Base-by-base conservation (phyloP, 1,140 invertebrate species). In the Archivesica marissinica region DNA sequence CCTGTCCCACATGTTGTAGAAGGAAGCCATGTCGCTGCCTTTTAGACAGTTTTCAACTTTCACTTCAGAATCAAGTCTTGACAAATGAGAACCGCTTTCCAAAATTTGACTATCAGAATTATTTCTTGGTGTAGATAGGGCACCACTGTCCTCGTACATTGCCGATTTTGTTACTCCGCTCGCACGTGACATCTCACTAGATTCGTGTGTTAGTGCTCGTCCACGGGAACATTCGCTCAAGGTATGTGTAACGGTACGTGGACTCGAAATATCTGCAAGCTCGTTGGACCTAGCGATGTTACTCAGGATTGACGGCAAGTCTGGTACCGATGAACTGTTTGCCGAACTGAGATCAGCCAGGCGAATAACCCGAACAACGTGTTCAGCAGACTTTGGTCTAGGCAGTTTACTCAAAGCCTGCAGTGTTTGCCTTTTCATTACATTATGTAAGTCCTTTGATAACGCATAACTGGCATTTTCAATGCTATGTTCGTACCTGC, bases 1-100 rank as follows among this genome's bases (percentile, higher is more conserved):
- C 20, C 80, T 35, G 15, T 83, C 70, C 72, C 70, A 76, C 79
- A 66, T 81, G 23, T 75, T 30, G 56, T 81, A 75, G 44, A 86
- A 81, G 9, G 66, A 85, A 15, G 66, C 25, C 30, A 77, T 77
- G 3, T 85, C 72, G 28, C 44, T 77, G 0, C 72, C 59, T 25
- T 61, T 52, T 20, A 77, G 50, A 68, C 52, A 68, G 1, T 44
- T 52, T 33, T 64, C 59, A 2, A 23, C 41, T 54, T 9, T 56
- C 17, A 33, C 38, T 35, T 28, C 52, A 23, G 77, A 28, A n/a
- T 20, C 20, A 13, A 74, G 20, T 50, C 9, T 11, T n/a, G 52
- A 56, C 28, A 20, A 23, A 23, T 4, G 6, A 11, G 1, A 3
- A n/a, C 25, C 23, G 25, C 17, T 76, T 11, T 38, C 17, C 2